These are phyloP conservation scores for Amphipyra berbera DNA, from an alignment of 2,888 invertebrate species.

Conservation along the genomic window DNA sequence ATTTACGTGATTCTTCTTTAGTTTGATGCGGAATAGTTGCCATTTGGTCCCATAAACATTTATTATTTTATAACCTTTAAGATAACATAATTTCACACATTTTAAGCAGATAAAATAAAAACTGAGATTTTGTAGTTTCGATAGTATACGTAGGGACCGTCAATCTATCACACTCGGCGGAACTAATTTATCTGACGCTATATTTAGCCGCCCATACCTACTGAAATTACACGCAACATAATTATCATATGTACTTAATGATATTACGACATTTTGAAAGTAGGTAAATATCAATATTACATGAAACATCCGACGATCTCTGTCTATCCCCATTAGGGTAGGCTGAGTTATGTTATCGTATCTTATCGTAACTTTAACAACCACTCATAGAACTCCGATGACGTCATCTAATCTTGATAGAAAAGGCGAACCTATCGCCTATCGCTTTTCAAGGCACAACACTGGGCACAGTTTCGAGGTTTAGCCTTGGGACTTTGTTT, in stretches of 20 bases:
- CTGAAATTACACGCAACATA: conserved; percentile 10
- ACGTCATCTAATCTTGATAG: conserved; percentile 34
- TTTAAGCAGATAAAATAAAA: no score
- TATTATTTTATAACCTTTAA: no score
- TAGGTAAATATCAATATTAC: not conserved
- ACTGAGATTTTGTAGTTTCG: no score
- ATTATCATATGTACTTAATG: no score
- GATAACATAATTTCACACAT: no score
- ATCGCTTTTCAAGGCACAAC: conserved; percentile 22
- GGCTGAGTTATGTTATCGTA: conserved; percentile 10
- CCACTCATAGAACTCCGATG: conserved; percentile 12
- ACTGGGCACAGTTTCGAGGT: conserved; percentile 1
- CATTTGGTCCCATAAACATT: no score
- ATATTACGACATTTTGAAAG: not conserved
- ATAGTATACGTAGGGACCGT: no score
- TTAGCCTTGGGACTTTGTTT: no score
- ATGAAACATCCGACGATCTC: no score
- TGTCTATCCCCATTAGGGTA: no score
- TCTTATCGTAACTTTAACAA: conserved; percentile 13
- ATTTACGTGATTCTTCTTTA: no score
- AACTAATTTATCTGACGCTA: conserved; percentile 41
- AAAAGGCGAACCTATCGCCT: conserved; percentile 18
- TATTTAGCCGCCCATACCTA: conserved; percentile 19
- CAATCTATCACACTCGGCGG: conserved; percentile 11
- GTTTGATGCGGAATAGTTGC: no score